phyloP scores from a whole-genome alignment of 2,888 invertebrate genomes.

The Bombyx huttoni region DNA sequence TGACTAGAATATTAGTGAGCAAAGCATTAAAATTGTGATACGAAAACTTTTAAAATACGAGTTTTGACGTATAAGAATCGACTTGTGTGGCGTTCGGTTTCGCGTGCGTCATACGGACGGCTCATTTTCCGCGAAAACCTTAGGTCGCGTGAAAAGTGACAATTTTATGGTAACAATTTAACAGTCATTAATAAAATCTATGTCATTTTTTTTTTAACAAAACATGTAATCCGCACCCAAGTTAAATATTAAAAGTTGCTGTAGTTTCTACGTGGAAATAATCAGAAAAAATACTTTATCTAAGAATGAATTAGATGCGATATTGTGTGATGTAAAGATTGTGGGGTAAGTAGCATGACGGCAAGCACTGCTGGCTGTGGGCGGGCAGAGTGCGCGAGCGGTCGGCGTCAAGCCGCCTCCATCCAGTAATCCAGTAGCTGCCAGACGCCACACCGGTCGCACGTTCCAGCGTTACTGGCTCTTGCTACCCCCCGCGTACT shows the following conservation, averaged over 20 bases:
- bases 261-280: too few relatives aligned
- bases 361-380: conserved; percentile 35
- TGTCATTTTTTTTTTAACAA: too few relatives aligned
- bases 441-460: conserved; percentile 49
- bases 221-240: too few relatives aligned
- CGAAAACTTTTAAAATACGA: too few relatives aligned
- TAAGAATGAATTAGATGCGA: conserved; percentile 33
- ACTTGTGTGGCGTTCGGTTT: neutral
- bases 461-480: conserved; percentile 42
- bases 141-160: too few relatives aligned
- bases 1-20: too few relatives aligned
- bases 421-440: conserved; percentile 30
- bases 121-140: neutral
- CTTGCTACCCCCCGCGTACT: conserved; percentile 15
- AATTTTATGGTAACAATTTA: too few relatives aligned
- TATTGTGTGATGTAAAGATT: conserved; percentile 50
- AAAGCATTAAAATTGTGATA: too few relatives aligned
- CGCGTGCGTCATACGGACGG: neutral
- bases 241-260: too few relatives aligned
- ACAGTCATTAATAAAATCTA: too few relatives aligned
- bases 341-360: conserved; percentile 55
- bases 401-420: conserved; percentile 37
- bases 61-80: neutral
- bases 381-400: conserved; percentile 41
- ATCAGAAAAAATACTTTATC: conserved; percentile 9